Conservation (phyloP, 2,797 vertebrate species). For the Vireo griseus region DNA sequence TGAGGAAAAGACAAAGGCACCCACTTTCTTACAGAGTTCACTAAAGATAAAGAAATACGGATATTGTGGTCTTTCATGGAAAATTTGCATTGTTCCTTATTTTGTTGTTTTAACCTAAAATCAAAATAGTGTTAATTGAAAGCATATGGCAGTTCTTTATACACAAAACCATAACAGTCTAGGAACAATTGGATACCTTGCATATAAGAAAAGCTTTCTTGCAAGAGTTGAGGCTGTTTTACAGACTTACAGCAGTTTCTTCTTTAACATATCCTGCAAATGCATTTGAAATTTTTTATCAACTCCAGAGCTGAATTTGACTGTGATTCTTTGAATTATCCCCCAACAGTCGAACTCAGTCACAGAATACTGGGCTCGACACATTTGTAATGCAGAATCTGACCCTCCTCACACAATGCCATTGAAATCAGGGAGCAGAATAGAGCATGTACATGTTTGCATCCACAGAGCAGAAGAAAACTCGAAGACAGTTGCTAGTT, state of each 20-base stretch:
- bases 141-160: not conserved
- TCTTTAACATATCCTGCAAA: not conserved
- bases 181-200: not conserved
- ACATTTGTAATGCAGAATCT: not conserved
- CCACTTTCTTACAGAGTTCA: not conserved
- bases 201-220: not conserved
- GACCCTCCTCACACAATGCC: not conserved
- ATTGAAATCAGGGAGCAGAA: not conserved
- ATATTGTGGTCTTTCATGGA: not conserved
- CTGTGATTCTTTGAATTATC: not conserved
- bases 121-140: not conserved
- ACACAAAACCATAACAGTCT: not conserved
- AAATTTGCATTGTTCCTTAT: not conserved
- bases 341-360: not conserved
- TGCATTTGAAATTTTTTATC: not conserved
- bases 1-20: not conserved
- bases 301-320: not conserved
- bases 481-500: not conserved
- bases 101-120: not conserved
- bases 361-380: not conserved
- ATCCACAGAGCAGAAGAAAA: not conserved
- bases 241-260: not conserved
- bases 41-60: not conserved
- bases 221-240: not conserved
- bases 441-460: not conserved